Conservation (phyloP, 2,113 vertebrate genomes). For the Scopus umbretta region DNA sequence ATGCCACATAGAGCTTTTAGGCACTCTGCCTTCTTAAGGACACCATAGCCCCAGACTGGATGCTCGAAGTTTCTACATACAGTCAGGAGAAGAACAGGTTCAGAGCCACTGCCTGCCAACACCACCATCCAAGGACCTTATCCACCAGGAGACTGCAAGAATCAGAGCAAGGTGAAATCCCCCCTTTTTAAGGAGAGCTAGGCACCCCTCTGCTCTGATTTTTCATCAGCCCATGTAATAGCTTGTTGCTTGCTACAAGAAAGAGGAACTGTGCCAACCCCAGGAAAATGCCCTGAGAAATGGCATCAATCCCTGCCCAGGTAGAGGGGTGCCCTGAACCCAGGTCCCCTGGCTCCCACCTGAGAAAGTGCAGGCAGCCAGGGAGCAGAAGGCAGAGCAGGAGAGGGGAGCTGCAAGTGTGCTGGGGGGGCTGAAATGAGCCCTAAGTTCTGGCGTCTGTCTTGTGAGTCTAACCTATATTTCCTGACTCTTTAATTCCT, state of each 20-base stretch:
- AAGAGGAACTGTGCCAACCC: background rate
- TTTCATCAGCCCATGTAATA: background rate
- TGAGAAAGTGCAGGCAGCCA: background rate
- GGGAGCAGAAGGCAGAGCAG: background rate
- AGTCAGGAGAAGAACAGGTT: background rate
- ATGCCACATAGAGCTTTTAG: background rate
- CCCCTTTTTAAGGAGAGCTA: background rate
- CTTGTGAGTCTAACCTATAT: background rate
- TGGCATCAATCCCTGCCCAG: too few species aligned
- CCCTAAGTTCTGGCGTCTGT: accelerated
- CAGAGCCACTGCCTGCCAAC: background rate
- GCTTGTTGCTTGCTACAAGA: background rate
- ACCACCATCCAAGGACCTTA: background rate
- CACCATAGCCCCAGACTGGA: background rate
- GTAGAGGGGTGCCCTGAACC: background rate
- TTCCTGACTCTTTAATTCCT: conserved; percentile 34
- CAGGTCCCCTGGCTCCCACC: background rate
- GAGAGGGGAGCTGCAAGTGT: background rate
- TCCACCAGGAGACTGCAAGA: background rate
- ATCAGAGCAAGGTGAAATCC: background rate
- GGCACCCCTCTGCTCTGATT: background rate
- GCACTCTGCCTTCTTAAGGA: background rate
- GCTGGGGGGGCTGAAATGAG: background rate
- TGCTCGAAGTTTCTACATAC: background rate
- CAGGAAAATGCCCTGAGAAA: background rate